phyloP scores from a whole-genome alignment of 2,888 invertebrate genomes.

The Agrochola macilenta region DNA sequence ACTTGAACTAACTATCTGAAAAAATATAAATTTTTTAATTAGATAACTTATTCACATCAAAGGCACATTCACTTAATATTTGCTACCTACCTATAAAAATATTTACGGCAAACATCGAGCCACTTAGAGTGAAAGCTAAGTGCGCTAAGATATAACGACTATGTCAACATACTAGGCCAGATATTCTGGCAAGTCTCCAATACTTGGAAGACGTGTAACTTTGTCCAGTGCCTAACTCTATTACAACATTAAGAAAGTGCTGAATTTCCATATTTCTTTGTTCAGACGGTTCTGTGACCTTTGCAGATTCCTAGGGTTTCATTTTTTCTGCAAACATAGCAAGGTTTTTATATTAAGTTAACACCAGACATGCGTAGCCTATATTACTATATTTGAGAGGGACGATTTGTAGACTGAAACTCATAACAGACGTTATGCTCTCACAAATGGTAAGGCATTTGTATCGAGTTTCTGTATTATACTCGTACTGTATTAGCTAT shows the following conservation, averaged over 20 bases:
- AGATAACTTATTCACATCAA: background rate
- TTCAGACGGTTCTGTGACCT: slow-evolving; percentile 38
- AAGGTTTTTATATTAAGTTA: slow-evolving; percentile 40
- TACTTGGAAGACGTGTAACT: slow-evolving; percentile 15
- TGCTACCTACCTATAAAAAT: background rate
- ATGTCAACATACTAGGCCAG: slow-evolving; percentile 35
- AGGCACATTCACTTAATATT: slow-evolving; percentile 19
- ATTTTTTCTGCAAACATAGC: slow-evolving; percentile 45
- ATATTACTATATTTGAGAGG: background rate
- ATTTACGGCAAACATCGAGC: slow-evolving; percentile 9
- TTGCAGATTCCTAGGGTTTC: slow-evolving; percentile 15
- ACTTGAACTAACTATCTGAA: background rate
- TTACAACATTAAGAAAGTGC: slow-evolving; percentile 48
- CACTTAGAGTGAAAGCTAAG: background rate
- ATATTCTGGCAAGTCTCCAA: slow-evolving; percentile 57
- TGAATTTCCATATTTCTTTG: slow-evolving; percentile 52
- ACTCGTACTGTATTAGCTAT: too few relatives aligned
- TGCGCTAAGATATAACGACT: slow-evolving; percentile 18
- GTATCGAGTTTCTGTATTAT: too few relatives aligned
- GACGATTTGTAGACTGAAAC: background rate
- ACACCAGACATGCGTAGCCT: slow-evolving; percentile 15
- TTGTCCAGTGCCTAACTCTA: slow-evolving; percentile 28
- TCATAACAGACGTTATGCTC: background rate
- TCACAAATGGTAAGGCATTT: background rate
- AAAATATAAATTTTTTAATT: background rate